Evolutionary conservation across 2,888 invertebrate genomes (phyloP).

Genomic region (Sinopyrophorus schimmeli): DNA sequence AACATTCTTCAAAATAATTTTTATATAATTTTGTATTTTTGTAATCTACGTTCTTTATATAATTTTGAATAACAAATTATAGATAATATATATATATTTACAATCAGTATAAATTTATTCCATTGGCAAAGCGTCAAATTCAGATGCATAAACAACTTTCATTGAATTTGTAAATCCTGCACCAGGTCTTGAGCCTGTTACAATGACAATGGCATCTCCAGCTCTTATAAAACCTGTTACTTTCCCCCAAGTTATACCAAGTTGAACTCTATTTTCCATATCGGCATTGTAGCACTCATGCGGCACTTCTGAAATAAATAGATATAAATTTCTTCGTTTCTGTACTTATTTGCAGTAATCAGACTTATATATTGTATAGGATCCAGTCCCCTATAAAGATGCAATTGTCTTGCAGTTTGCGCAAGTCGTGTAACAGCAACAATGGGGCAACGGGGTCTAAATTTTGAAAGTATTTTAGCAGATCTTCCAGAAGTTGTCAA

Average conservation of each 20-base stretch:
- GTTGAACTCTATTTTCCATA: constrained; percentile 63
- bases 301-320: constrained; percentile 8
- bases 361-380: constrained; percentile 64
- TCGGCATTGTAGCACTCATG: constrained; percentile 57
- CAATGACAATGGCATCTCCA: constrained; percentile 70
- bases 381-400: constrained; percentile 61
- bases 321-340: neutral
- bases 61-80: neutral
- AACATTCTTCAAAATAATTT: constrained; percentile 54
- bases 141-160: constrained; percentile 61
- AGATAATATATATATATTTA: neutral
- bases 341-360: neutral
- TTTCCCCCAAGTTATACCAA: constrained; percentile 65
- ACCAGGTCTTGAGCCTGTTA: constrained; percentile 73
- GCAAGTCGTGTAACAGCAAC: constrained; percentile 72
- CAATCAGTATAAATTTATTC: neutral
- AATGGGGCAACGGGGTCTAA: constrained; percentile 73
- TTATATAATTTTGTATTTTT: neutral
- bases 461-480: constrained; percentile 70
- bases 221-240: constrained; percentile 65
- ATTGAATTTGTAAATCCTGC: constrained; percentile 67
- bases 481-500: constrained; percentile 75
- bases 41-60: neutral
- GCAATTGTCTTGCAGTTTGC: constrained; percentile 69
- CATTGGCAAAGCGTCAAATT: constrained; percentile 31